Percentiles rank a stretch among this genome's conserved stretches.
Evolutionary conservation across 2,888 invertebrate species (phyloP).

Genomic region (Argyra leucocephala): DNA sequence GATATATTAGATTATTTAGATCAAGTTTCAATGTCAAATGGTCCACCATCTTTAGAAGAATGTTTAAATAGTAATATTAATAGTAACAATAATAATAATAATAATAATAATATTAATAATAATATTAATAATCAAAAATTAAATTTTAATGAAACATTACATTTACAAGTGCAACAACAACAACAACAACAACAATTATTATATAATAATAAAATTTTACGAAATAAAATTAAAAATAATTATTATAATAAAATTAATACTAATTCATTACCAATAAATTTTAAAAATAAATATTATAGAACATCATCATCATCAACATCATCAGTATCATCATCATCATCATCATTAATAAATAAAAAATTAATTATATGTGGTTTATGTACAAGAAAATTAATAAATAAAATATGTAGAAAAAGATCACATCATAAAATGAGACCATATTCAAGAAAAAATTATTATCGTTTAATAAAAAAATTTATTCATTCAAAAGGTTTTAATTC

Average conservation of each 20-base stretch:
- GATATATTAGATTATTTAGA: constrained; percentile 39
- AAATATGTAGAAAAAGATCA: background rate
- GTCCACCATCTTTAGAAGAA: background rate
- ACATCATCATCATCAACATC: too few relatives aligned
- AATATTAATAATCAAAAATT: background rate
- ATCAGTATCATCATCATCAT: too few relatives aligned
- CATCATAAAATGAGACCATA: background rate
- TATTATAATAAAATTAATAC: background rate
- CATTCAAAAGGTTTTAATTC: constrained; percentile 31
- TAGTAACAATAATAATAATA: background rate
- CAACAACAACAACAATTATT: background rate
- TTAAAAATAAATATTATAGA: background rate
- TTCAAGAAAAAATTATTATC: constrained; percentile 30
- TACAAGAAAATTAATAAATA: constrained; percentile 12
- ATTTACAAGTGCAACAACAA: too few relatives aligned
- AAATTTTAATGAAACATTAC: background rate
- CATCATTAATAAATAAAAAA: background rate
- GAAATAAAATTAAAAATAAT: background rate
- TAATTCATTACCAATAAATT: background rate
- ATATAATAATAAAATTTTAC: background rate
- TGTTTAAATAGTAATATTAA: background rate
- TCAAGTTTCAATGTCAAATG: constrained; percentile 26
- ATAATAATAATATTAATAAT: background rate
- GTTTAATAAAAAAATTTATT: constrained; percentile 34
- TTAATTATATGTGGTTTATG: constrained; percentile 8